Evolutionary conservation across 2,888 invertebrate genomes (phyloP).

Genomic region (Lepidochitona cinerea): DNA sequence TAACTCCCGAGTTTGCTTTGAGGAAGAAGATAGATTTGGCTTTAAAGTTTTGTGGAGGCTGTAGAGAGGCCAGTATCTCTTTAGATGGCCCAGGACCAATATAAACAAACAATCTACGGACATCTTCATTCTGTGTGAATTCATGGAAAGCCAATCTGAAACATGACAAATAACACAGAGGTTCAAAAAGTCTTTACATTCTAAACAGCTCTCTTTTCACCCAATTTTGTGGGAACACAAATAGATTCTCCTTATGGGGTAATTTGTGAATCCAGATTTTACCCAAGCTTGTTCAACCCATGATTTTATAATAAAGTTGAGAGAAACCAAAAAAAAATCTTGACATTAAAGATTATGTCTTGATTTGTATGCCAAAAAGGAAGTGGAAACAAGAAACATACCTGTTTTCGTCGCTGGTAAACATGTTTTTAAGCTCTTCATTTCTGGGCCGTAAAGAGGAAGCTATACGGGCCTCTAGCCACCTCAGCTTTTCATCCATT

Average conservation of each 20-base stretch:
- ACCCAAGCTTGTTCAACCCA: too few relatives aligned
- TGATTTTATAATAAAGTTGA: too few relatives aligned
- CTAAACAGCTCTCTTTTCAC: too few relatives aligned
- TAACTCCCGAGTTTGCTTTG: constrained; percentile 66
- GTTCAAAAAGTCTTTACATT: background rate
- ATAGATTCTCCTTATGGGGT: too few relatives aligned
- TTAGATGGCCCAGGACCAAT: constrained; percentile 43
- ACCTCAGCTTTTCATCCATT: constrained; percentile 67
- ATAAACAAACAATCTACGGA: constrained; percentile 64
- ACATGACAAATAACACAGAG: too few relatives aligned
- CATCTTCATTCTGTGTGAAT: constrained; percentile 70
- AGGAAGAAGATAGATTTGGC: constrained; percentile 68
- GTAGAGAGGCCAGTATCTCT: constrained; percentile 61
- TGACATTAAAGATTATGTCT: too few relatives aligned
- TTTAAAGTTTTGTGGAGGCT: constrained; percentile 63
- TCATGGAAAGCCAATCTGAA: constrained; percentile 68
- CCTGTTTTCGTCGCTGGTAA: constrained; percentile 69
- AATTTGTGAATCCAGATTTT: too few relatives aligned
- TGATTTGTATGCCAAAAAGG: too few relatives aligned
- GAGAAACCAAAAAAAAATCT: too few relatives aligned
- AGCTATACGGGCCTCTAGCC: constrained; percentile 67
- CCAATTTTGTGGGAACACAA: too few relatives aligned
- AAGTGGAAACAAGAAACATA: too few relatives aligned
- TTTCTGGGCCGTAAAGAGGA: constrained; percentile 67
- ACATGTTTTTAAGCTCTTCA: constrained; percentile 68